A percentile compares a stretch with the other conserved stretches of the same genome.
phyloP scores from a whole-genome alignment of 2,113 vertebrate genomes.

The Gambusia holbrooki region DNA sequence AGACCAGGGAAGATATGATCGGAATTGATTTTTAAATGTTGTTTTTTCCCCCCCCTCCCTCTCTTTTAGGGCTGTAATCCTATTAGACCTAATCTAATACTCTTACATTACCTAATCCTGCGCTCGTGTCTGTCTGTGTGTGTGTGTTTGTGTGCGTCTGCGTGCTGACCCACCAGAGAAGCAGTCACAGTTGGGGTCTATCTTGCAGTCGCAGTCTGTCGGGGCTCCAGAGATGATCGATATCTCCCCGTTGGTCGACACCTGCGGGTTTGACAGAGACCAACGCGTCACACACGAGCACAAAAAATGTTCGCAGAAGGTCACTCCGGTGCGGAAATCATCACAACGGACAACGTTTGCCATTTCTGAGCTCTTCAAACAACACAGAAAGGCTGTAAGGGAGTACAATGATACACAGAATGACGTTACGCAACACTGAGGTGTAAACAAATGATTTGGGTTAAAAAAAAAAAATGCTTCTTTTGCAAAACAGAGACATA shows the following conservation, averaged over 20 bases:
- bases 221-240: constrained; percentile 90
- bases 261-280: constrained; percentile 67
- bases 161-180: constrained; percentile 88
- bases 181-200: constrained; percentile 97
- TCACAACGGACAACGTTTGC: too few relatives aligned
- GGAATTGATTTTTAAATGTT: constrained; percentile 38
- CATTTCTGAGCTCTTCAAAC: neutral
- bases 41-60: constrained; percentile 2
- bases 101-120: constrained; percentile 44
- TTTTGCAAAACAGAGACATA: too few relatives aligned
- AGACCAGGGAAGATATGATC: constrained; percentile 36
- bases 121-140: constrained; percentile 23
- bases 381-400: neutral
- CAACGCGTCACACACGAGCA: constrained; percentile 9
- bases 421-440: neutral
- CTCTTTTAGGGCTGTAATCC: constrained; percentile 46
- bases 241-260: constrained; percentile 96
- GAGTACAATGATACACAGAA: neutral
- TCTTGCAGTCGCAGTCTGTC: constrained; percentile 98
- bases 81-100: constrained; percentile 56
- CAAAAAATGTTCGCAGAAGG: constrained; percentile 5
- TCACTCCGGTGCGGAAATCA: neutral
- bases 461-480: too few relatives aligned
- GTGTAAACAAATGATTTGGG: too few relatives aligned
- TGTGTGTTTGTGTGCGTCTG: constrained; percentile 26